Evolutionary conservation across 1,140 invertebrate genomes (phyloP), one percentile per base, ranked within the genome.

Genomic region (Leptoteleia sp.): DNA sequence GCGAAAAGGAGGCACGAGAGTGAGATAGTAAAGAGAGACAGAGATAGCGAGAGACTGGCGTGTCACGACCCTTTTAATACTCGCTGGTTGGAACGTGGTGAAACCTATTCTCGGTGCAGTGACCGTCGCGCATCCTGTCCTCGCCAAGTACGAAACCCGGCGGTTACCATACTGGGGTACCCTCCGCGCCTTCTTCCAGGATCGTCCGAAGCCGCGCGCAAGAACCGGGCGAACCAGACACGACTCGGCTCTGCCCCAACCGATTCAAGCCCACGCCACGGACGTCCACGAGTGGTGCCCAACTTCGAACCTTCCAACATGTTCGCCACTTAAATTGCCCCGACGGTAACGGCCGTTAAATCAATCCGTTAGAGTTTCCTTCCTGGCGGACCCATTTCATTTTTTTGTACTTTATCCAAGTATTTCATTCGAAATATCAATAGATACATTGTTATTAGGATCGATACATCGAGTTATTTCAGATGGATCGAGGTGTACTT

Each of bases 171-270:
- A 84, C 71, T 70, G 55, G 84, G 85, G 61, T 29, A 70, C n/a
- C 76, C 54, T 73, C 68, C 55, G 61, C 64, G 62, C 62, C 68
- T 52, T 67, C 55, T 71, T 71, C 70, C 54, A 84, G 78, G 80
- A 83, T 84, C 80, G 80, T 72, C 50, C 22, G 45, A 86, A 82
- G 82, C 81, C 79, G 80, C 50, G 79, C 67, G 65, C 81, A 85
- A 87, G 84, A 86, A 87, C 83, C 84, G 83, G 85, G 83, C 79
- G 84, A 87, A 86, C 85, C 77, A 84, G 85, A 81, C 80, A 76
- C 48, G 62, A 72, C 61, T 76, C 81, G 68, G 73, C n/a, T n/a
- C 38, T 81, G 79, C 76, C 38, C 31, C 38, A 42, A 25, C 35
- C 73, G 47, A 76, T 75, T 72, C 73, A 77, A 81, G 79, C 61